These are phyloP conservation scores for Apamea sordens DNA, from an alignment of 2,888 invertebrate genomes.

Conservation along the genomic window DNA sequence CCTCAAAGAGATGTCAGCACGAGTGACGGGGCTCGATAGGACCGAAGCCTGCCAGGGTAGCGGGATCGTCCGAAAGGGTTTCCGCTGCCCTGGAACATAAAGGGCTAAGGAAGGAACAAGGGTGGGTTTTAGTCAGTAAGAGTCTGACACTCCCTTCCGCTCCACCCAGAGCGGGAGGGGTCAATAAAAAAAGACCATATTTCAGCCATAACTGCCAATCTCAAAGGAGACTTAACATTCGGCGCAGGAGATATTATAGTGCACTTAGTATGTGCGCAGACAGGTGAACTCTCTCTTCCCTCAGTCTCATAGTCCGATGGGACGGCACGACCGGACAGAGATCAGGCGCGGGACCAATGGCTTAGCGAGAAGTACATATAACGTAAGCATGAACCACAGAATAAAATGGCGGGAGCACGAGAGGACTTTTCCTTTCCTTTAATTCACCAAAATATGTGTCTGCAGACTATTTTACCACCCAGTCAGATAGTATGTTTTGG, in stretches of 20 bases:
- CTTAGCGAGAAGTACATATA: not conserved
- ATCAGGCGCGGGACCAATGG: not conserved
- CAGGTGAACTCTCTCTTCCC: not conserved
- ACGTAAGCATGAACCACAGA: not conserved
- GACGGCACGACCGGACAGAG: not conserved
- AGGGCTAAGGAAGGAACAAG: no score
- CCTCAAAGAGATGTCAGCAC: no score
- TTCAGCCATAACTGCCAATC: no score
- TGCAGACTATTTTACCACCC: not conserved
- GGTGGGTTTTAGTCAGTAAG: no score
- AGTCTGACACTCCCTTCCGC: no score
- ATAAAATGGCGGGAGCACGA: not conserved
- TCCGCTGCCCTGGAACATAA: no score
- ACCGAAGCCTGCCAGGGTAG: no score
- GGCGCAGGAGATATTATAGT: not conserved
- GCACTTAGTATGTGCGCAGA: not conserved
- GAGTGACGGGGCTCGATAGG: no score
- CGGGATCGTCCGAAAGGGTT: no score
- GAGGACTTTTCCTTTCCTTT: not conserved
- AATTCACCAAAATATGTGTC: not conserved
- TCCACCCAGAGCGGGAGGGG: no score
- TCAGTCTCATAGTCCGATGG: not conserved
- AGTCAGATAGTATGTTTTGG: not conserved
- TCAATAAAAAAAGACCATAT: no score
- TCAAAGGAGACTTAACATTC: not conserved